These are phyloP conservation scores for Myanophis thanlyinensis DNA, from an alignment of 2,113 vertebrate species.

Conservation along the genomic window DNA sequence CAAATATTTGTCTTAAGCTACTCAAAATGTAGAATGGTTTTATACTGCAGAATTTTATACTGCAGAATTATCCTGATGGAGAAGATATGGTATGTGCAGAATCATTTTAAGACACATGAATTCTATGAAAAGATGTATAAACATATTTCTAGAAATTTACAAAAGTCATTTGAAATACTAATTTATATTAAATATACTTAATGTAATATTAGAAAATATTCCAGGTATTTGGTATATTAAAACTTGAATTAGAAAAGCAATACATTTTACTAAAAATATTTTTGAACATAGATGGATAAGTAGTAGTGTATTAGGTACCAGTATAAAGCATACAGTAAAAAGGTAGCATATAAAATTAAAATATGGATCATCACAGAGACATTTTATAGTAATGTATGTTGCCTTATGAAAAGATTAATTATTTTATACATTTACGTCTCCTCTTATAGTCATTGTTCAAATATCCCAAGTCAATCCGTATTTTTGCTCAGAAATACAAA, in stretches of 20 bases:
- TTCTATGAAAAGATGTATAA: background rate
- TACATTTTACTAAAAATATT: background rate
- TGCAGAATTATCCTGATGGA: background rate
- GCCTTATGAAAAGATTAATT: background rate
- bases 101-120: background rate
- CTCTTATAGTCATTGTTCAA: background rate
- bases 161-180: background rate
- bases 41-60: background rate
- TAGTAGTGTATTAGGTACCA: background rate
- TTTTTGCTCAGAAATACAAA: background rate
- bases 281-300: background rate
- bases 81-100: background rate
- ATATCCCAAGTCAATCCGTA: background rate
- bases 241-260: background rate
- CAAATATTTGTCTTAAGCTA: background rate
- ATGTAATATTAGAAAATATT: background rate
- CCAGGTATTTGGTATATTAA: background rate
- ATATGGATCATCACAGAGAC: background rate
- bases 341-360: background rate
- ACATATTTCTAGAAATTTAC: background rate
- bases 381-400: background rate
- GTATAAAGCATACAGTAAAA: background rate
- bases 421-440: background rate
- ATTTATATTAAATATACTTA: background rate
- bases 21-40: background rate